A percentile compares a stretch with the other conserved stretches of the same genome.
Evolutionary conservation across 2,888 invertebrate species (phyloP).

Genomic region (Sarcophaga carnaria): DNA sequence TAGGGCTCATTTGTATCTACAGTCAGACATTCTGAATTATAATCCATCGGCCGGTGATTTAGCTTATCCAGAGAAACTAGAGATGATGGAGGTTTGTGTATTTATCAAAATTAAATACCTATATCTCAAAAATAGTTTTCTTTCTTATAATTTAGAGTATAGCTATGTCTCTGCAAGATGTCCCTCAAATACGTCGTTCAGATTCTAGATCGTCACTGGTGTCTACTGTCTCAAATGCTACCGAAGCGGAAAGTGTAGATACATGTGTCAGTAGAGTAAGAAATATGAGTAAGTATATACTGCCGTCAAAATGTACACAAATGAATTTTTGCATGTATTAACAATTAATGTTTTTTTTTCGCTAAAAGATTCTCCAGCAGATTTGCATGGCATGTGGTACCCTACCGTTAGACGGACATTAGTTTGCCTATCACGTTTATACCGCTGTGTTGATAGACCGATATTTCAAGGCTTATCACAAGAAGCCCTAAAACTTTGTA

Average conservation of each 20-base stretch:
- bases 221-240: conserved; percentile 86
- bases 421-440: conserved; percentile 94
- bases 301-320: background rate
- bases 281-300: conserved; percentile 77
- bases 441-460: conserved; percentile 94
- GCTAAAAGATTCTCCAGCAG: conserved; percentile 90
- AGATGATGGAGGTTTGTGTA: conserved; percentile 94
- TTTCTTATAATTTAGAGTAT: conserved; percentile 83
- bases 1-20: conserved; percentile 95
- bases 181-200: conserved; percentile 84
- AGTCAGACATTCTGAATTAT: conserved; percentile 93
- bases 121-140: background rate
- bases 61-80: conserved; percentile 98
- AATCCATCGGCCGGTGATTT: conserved; percentile 96
- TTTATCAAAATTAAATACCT: too few species aligned
- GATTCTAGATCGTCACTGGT: conserved; percentile 87
- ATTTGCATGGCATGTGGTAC: conserved; percentile 99
- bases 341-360: conserved; percentile 54
- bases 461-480: conserved; percentile 99
- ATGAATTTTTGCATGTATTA: background rate
- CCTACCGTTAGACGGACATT: conserved; percentile 97
- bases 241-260: conserved; percentile 87
- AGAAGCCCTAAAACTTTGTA: conserved; percentile 96
- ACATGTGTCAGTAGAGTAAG: conserved; percentile 76
- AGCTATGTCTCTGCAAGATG: conserved; percentile 85